Conservation (phyloP, 2,113 vertebrate species). For the Papio anubis region DNA sequence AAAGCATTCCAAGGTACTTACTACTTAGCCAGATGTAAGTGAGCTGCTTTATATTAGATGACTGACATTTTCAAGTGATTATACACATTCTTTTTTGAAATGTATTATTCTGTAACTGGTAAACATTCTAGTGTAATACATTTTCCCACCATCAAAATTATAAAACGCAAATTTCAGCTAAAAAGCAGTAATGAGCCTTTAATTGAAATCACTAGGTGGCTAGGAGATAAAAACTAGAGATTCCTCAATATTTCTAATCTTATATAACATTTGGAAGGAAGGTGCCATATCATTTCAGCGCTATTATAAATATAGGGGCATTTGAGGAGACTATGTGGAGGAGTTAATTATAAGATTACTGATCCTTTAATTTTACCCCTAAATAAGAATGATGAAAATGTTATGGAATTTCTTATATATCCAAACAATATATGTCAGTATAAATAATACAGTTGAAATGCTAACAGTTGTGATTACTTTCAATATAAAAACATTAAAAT, state of each 20-base stretch:
- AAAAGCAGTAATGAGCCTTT: slow-evolving; percentile 30
- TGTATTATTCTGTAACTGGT: slow-evolving; percentile 33
- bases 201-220: background rate
- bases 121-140: slow-evolving; percentile 27
- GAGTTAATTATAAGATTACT: background rate
- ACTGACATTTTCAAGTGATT: slow-evolving; percentile 53
- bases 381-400: background rate
- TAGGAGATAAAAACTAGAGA: background rate
- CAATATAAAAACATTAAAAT: slow-evolving; percentile 12
- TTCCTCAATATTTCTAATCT: background rate
- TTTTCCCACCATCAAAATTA: slow-evolving; percentile 54
- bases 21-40: background rate
- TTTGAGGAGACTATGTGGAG: background rate
- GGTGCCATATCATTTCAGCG: background rate
- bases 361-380: slow-evolving; percentile 33
- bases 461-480: slow-evolving; percentile 27
- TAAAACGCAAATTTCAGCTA: slow-evolving; percentile 35
- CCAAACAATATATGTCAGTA: background rate
- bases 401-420: background rate
- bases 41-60: slow-evolving; percentile 49
- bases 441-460: background rate
- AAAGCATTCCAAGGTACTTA: slow-evolving; percentile 66
- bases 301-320: background rate
- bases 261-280: slow-evolving; percentile 28
- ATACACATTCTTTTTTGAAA: slow-evolving; percentile 57